Percentiles rank a stretch among this genome's conserved stretches.
phyloP scores from a whole-genome alignment of 2,113 vertebrate genomes.

The Lagopus muta region DNA sequence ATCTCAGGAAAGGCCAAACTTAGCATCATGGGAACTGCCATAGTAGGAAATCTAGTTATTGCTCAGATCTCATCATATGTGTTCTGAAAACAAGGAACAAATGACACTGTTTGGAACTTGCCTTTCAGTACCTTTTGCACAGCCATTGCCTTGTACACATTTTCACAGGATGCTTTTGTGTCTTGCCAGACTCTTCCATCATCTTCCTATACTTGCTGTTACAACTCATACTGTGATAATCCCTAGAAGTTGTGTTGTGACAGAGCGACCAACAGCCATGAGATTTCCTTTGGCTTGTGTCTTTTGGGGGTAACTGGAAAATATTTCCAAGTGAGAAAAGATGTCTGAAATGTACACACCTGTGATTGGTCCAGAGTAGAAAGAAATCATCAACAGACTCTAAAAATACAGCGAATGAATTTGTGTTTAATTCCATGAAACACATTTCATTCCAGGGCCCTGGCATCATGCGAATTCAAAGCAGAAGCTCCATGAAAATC shows the following conservation, averaged over 20 bases:
- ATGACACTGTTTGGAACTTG: not conserved
- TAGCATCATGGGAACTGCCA: not conserved
- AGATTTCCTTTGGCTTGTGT: not conserved
- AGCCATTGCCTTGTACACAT: not conserved
- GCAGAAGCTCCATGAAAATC: not conserved
- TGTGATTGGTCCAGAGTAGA: not conserved
- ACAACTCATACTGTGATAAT: not conserved
- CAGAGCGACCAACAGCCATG: not conserved
- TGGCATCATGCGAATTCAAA: not conserved
- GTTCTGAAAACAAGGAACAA: not conserved
- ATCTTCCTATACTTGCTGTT: not conserved
- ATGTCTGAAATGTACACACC: fast-evolving
- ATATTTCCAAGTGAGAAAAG: not conserved
- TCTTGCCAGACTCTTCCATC: not conserved
- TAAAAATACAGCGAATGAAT: not conserved
- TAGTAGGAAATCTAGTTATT: not conserved
- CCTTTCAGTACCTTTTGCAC: not conserved
- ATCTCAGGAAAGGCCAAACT: not conserved
- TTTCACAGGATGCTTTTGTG: not conserved
- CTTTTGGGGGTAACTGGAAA: not conserved
- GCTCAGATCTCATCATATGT: not conserved
- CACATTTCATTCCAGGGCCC: too few species aligned
- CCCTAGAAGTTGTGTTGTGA: not conserved
- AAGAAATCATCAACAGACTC: not conserved
- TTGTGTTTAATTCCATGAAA: not conserved